These are phyloP conservation scores for Tinea trinotella DNA, from an alignment of 2,888 invertebrate species.

Conservation along the genomic window DNA sequence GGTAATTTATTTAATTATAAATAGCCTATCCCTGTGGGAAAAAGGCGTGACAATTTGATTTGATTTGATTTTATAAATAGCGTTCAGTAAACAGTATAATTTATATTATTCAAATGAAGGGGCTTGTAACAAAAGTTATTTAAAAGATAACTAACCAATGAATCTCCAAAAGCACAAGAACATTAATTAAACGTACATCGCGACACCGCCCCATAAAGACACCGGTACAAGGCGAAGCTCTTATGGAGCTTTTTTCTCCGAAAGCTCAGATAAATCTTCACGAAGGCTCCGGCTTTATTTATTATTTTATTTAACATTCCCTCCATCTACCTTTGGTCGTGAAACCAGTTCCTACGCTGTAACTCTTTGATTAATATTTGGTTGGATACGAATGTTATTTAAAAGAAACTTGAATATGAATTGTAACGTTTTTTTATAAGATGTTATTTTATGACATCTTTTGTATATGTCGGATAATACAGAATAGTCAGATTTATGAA, in stretches of 20 bases:
- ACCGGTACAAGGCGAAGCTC: conserved; percentile 58
- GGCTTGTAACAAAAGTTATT: neutral
- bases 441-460: conserved; percentile 48
- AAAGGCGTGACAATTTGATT: too few relatives aligned
- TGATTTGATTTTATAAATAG: too few relatives aligned
- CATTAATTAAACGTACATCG: conserved; percentile 56
- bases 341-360: conserved; percentile 49
- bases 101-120: neutral
- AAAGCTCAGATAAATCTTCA: conserved; percentile 57
- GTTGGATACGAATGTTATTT: conserved; percentile 39
- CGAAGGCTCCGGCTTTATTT: conserved; percentile 59
- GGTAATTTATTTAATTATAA: neutral
- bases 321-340: conserved; percentile 45
- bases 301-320: conserved; percentile 64
- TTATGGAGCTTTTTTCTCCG: conserved; percentile 57
- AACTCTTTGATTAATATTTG: conserved; percentile 58
- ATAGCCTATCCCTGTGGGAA: too few relatives aligned
- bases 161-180: conserved; percentile 36
- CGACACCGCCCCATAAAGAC: conserved; percentile 52
- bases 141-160: conserved; percentile 24
- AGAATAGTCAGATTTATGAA: neutral
- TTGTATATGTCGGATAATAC: neutral
- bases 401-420: conserved; percentile 55
- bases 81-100: neutral
- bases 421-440: conserved; percentile 59